Evolutionary conservation across 2,113 vertebrate species (phyloP), one percentile per base, ranked within the genome.

Genomic region (Chionodraco myersi): DNA sequence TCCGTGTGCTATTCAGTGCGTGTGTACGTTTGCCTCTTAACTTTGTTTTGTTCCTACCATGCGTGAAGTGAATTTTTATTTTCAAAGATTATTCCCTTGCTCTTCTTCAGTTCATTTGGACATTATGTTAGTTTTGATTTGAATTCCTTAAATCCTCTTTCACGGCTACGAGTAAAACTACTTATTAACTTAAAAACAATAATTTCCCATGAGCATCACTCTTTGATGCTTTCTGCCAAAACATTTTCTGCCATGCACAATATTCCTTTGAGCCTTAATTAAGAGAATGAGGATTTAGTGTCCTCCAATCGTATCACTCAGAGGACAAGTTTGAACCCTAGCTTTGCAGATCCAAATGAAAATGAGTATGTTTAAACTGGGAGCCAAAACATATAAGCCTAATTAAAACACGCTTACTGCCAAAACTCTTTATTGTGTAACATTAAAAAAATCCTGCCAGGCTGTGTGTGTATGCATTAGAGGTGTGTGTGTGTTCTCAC

Each of bases 181-280:
- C 77, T 84, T 86, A 92, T 89, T 90, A 84, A 88, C 72, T 90
- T 86, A 91, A 91, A 89, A 93, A 90, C 89, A 89, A 89, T 91
- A 82, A 89, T 93, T 93, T 92, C 92, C 91, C 89, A 66, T 51
- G 91, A 90, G 90, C 71, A 70, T 87, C 67, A 65, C 64, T 59
- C 71, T 14, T 51, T 1, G 49, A 66, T 48, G 75, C 67, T 75
- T 86, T 88, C 69, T 78, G 89, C 87, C 87, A 89, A 88, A 64
- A 85, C 74, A 52, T 86, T 88, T 80, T 79, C 72, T 86, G 79
- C 78, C 79, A 82, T 88, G 84, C 65, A 68, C 76, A 75, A 82
- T 84, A 88, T 92, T 92, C 90, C 71, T 87, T 89, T 88, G 71
- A 83, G 88, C 82, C 77, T 81, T 88, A 86, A 91, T 90, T 78